Base-by-base conservation (phyloP, 2,797 vertebrate genomes). In the Myotis daubentonii region DNA sequence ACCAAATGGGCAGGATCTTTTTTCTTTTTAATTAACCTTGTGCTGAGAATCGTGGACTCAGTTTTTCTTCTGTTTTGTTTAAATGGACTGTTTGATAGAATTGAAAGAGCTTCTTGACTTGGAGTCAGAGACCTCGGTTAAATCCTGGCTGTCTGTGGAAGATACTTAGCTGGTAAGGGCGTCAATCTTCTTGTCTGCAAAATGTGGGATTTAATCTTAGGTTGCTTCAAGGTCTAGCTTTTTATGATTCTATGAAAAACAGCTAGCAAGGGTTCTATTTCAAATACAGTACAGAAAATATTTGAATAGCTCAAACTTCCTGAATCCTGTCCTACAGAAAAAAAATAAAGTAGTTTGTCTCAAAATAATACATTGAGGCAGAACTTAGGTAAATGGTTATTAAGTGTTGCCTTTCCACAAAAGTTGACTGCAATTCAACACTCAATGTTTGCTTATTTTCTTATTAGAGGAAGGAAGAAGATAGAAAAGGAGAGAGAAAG, bases 21-120 rank as follows among this genome's bases (percentile, higher is more conserved):
- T 94, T 91, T 85, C 78, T 74, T 74, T 92, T 96, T 82, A 85
- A 68, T 78, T 87, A 85, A 81, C 20, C 36, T 65, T 78, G 60
- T 80, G 36, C 41, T 86, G 79, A 66, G 53, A 95, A 85, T 49
- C 70, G 60, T 41, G 19, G 36, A 55, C 22, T 92, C 60, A n/a
- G n/a, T 22, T 65, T 85, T 49, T 25, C 47, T 53, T 81, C 81
- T 28, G n/a, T n/a, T 53, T 74, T 49, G 9, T 79, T 90, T 90
- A 84, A 79, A 36, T 57, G 70, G 60, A 4, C 51, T 87, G 15
- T 44, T 90, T 76, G 23, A 38, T 80, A 91, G 75, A 85, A 15
- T 47, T 91, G 70, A 68, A 78, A 74, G 41, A 85, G 16, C 19
- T 93, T 93, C 22, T 70, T 86, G 33, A 94, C 17, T 89, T 94